A percentile compares a stretch with the other conserved stretches of the same genome.
Conservation (phyloP, 2,797 vertebrate species). For the Dromococcyx pavoninus region DNA sequence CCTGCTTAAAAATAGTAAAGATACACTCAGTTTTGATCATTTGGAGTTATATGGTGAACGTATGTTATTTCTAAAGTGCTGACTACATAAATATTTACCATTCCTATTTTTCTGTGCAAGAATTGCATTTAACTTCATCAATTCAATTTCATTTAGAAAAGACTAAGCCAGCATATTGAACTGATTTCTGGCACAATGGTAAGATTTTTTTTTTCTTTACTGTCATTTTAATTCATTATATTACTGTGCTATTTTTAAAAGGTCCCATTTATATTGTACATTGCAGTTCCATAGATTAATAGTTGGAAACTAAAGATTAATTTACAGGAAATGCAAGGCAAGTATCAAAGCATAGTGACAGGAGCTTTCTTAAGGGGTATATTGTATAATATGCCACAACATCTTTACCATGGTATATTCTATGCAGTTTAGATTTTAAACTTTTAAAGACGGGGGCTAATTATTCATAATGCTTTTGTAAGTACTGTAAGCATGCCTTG, state of each 20-base stretch:
- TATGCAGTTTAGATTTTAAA: neutral
- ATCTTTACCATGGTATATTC: neutral
- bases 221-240: slow-evolving; percentile 69
- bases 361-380: neutral
- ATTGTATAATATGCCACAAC: neutral
- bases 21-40: neutral
- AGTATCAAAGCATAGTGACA: neutral
- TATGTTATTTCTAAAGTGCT: slow-evolving; percentile 61
- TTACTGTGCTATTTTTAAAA: slow-evolving; percentile 58
- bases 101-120: slow-evolving; percentile 33
- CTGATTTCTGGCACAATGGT: slow-evolving; percentile 57
- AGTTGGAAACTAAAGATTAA: slow-evolving; percentile 67
- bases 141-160: slow-evolving; percentile 67
- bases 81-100: slow-evolving; percentile 67
- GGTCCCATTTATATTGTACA: slow-evolving; percentile 62
- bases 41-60: neutral
- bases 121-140: slow-evolving; percentile 58
- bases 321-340: slow-evolving; percentile 62
- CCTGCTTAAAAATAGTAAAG: neutral
- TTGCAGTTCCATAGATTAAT: slow-evolving; percentile 60
- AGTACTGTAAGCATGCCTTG: neutral
- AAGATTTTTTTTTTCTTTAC: slow-evolving; percentile 42
- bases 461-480: neutral
- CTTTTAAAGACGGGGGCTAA: neutral
- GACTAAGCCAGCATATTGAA: slow-evolving; percentile 68